A percentile compares a stretch with the other conserved stretches of the same genome.
Evolutionary conservation across 1,140 invertebrate genomes (phyloP).

Genomic region (Drosophila murphyi): DNA sequence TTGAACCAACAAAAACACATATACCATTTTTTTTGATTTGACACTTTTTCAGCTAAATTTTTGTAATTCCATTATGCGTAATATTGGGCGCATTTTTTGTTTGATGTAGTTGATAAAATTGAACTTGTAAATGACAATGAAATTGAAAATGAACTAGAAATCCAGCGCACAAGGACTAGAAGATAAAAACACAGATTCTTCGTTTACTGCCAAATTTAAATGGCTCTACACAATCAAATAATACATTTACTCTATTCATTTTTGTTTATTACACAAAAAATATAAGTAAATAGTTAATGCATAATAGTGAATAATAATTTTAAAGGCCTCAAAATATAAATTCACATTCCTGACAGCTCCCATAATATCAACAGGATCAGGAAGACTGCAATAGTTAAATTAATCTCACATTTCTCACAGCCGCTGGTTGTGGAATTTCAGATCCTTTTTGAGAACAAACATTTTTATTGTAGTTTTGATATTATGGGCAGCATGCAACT

Average conservation of each 20-base stretch:
- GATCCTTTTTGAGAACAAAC: background rate
- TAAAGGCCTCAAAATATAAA: too few species aligned
- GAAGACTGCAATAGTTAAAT: background rate
- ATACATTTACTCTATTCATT: background rate
- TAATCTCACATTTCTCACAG: background rate
- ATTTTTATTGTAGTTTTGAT: background rate
- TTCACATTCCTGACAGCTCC: background rate
- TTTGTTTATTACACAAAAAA: background rate
- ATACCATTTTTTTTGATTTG: conserved; percentile 32
- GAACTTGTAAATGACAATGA: conserved; percentile 25
- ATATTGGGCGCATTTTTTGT: conserved; percentile 24
- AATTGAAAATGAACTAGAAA: conserved; percentile 28
- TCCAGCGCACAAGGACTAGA: conserved; percentile 19
- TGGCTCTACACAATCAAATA: background rate
- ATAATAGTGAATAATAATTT: too few species aligned
- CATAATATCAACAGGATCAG: background rate
- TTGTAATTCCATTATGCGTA: conserved; percentile 33
- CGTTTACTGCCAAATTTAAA: too few species aligned
- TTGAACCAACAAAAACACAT: conserved; percentile 10
- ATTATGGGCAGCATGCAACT: background rate
- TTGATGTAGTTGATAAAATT: conserved; percentile 19
- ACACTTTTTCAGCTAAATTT: conserved; percentile 41
- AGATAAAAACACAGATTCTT: too few species aligned
- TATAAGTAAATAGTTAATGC: too few species aligned
- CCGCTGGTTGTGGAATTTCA: background rate